Percentiles rank a stretch among this genome's conserved stretches.
These are phyloP conservation scores for Cydia pomonella DNA, from an alignment of 1,140 invertebrate species.

Conservation along the genomic window DNA sequence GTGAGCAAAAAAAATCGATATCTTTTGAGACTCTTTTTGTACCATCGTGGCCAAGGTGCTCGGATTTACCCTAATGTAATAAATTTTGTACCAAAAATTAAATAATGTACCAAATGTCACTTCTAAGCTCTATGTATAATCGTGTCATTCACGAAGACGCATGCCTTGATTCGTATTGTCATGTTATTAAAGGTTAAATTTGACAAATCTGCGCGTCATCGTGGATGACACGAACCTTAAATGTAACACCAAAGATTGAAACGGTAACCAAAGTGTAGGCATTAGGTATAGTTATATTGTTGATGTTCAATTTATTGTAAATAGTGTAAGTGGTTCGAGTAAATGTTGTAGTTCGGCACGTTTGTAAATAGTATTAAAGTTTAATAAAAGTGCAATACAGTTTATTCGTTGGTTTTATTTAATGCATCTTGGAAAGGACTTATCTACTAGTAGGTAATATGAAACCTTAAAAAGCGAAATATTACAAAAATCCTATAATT, in stretches of 20 bases:
- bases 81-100: background rate
- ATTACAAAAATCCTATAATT: no score
- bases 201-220: no score
- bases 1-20: no score
- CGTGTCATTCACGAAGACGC: no score
- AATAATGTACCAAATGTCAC: background rate
- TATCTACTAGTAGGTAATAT: no score
- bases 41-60: no score
- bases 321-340: constrained; percentile 52
- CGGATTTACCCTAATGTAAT: no score
- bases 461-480: no score
- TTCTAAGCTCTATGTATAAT: background rate
- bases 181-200: no score
- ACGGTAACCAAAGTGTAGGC: constrained; percentile 50
- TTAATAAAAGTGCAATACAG: constrained; percentile 68
- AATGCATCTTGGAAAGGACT: no score
- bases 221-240: no score
- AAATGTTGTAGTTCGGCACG: constrained; percentile 62
- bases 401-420: constrained; percentile 46
- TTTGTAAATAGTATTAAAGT: constrained; percentile 73
- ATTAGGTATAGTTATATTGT: constrained; percentile 59
- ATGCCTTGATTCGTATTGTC: no score
- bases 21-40: background rate
- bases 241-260: constrained; percentile 51
- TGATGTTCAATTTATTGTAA: constrained; percentile 69